phyloP scores from a whole-genome alignment of 2,113 vertebrate species.

The Eurypyga helias region DNA sequence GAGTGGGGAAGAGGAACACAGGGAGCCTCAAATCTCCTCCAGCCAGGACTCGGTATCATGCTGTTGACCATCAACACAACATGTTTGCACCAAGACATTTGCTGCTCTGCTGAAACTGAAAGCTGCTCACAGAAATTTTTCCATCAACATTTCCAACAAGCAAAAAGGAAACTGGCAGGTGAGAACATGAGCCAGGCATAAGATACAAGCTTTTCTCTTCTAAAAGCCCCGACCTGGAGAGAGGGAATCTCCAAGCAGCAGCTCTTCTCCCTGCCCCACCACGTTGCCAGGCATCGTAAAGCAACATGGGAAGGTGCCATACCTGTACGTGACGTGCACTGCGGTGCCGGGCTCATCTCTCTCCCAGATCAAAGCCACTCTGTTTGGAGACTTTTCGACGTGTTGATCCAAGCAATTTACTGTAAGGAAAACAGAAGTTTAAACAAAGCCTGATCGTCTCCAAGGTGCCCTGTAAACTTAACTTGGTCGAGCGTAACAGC shows the following conservation, averaged over 20 bases:
- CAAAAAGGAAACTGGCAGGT: background rate
- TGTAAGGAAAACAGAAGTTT: slow-evolving; percentile 68
- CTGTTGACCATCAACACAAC: background rate
- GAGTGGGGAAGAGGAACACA: background rate
- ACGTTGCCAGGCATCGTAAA: background rate
- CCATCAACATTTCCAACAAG: background rate
- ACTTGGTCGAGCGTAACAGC: background rate
- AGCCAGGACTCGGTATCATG: background rate
- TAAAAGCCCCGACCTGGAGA: background rate
- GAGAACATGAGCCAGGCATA: background rate
- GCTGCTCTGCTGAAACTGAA: background rate
- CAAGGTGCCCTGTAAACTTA: background rate
- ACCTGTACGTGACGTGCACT: slow-evolving; percentile 92
- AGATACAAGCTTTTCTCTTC: background rate
- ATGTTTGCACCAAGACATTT: background rate
- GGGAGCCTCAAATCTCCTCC: background rate
- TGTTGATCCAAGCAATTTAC: slow-evolving; percentile 96
- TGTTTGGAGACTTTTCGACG: slow-evolving; percentile 82
- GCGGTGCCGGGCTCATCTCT: slow-evolving; percentile 90
- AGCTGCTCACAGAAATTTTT: background rate
- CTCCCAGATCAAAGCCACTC: slow-evolving; percentile 94
- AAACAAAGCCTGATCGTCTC: background rate
- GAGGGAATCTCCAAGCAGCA: background rate
- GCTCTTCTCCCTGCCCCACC: background rate
- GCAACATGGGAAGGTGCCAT: background rate